phyloP scores from a whole-genome alignment of 2,797 vertebrate genomes.

The Enteromius unitaeniatus region DNA sequence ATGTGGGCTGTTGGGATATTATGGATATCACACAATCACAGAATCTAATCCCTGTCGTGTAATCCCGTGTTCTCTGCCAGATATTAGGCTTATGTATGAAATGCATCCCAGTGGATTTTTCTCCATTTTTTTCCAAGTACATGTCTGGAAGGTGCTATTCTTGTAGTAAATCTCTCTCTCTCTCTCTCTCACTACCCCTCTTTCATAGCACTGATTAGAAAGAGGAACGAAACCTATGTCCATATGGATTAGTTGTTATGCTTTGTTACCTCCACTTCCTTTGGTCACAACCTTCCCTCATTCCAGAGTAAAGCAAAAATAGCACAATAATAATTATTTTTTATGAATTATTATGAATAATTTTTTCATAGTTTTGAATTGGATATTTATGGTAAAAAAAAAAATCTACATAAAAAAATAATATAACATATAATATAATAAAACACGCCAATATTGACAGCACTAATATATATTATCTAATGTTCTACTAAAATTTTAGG shows the following conservation, averaged over 20 bases:
- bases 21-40: constrained; percentile 58
- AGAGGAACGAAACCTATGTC: background rate
- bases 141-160: constrained; percentile 22
- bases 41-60: background rate
- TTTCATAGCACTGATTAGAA: constrained; percentile 1
- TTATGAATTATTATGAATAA: no score
- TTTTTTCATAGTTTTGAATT: background rate
- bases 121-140: background rate
- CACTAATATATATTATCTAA: no score
- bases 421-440: no score
- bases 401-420: no score
- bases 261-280: background rate
- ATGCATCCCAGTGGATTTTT: constrained; percentile 20
- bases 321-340: background rate
- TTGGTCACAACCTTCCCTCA: background rate
- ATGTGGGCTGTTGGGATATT: constrained; percentile 55
- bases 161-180: constrained; percentile 12
- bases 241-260: background rate
- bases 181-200: background rate
- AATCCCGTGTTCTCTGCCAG: constrained; percentile 25
- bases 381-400: background rate
- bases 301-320: background rate
- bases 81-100: constrained; percentile 30
- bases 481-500: no score
- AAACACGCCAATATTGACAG: no score